Conservation (phyloP, 2,113 vertebrate genomes). For the Cariama cristata region DNA sequence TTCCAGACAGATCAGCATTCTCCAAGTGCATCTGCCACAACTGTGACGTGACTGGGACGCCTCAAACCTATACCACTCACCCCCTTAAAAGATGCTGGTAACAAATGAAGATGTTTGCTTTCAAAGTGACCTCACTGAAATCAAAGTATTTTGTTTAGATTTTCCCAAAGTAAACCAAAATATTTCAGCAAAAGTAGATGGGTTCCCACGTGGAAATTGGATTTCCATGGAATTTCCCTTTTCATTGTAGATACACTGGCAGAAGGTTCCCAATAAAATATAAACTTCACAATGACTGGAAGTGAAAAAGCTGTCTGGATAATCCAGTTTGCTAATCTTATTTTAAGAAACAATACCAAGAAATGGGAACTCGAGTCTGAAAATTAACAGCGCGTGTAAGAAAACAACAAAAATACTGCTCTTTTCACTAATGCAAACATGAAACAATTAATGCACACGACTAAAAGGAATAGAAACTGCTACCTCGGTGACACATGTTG, state of each 20-base stretch:
- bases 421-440: background rate
- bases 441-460: background rate
- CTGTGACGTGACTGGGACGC: background rate
- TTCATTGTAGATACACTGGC: background rate
- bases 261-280: background rate
- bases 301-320: background rate
- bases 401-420: background rate
- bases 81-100: background rate
- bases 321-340: background rate
- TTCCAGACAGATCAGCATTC: background rate
- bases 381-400: background rate
- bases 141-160: background rate
- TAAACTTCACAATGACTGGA: background rate
- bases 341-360: conserved; percentile 10
- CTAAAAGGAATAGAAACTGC: background rate
- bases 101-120: background rate
- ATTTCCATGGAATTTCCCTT: background rate
- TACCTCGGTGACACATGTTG: background rate
- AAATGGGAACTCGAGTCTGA: background rate
- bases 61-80: background rate
- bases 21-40: background rate
- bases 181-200: background rate
- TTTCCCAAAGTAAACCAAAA: background rate
- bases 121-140: background rate
- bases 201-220: background rate